Percentiles rank a stretch among this genome's conserved stretches.
Conservation (phyloP, 2,113 vertebrate species). For the Heteronetta atricapilla region DNA sequence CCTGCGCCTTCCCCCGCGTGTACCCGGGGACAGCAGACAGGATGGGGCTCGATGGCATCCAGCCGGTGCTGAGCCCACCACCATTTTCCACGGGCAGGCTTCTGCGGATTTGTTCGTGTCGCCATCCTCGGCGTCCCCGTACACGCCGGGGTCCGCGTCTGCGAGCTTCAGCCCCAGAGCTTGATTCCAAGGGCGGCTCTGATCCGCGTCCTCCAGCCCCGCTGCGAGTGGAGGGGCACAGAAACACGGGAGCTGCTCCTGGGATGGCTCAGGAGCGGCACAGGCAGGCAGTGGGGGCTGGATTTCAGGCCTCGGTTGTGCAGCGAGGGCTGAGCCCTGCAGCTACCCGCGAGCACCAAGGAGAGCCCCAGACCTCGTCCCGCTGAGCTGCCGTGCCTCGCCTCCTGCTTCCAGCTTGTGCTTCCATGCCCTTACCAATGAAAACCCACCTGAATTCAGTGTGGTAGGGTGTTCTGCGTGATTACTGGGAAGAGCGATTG, state of each 20-base stretch:
- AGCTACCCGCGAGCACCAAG: neutral
- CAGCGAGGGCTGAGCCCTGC: neutral
- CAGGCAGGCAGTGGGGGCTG: neutral
- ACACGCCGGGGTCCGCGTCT: too few species aligned
- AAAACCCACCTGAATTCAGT: neutral
- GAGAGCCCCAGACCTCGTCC: neutral
- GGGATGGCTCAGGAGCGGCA: neutral
- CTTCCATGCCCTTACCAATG: neutral
- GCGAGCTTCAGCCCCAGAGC: too few species aligned
- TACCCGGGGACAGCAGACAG: neutral
- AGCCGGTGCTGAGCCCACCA: too few species aligned
- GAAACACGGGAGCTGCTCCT: neutral
- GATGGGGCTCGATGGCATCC: too few species aligned
- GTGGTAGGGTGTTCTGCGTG: neutral
- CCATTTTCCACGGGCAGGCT: too few species aligned
- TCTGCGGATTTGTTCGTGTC: too few species aligned
- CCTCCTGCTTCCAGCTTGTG: neutral
- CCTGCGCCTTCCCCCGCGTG: fast-evolving
- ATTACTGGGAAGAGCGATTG: neutral
- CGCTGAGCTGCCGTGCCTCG: neutral
- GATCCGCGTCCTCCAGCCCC: too few species aligned
- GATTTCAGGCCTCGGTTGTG: neutral
- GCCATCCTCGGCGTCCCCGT: too few species aligned
- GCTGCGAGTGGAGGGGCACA: too few species aligned
- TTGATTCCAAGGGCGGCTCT: too few species aligned